phyloP scores from a whole-genome alignment of 2,113 vertebrate genomes.

The Colius striatus region DNA sequence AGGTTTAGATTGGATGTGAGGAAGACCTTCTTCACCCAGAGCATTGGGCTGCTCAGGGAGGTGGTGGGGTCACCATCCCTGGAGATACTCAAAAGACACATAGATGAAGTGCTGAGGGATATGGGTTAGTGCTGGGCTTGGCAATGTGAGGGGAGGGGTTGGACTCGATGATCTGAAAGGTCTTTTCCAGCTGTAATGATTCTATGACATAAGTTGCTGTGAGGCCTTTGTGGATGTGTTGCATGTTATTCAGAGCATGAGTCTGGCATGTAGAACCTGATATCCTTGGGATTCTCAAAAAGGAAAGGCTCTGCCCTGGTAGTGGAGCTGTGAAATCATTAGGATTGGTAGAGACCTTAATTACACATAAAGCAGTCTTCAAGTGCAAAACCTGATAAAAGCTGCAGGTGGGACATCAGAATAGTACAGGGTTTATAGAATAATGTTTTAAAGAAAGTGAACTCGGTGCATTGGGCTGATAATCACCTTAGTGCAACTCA shows the following conservation, averaged over 20 bases:
- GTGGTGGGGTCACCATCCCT: too few relatives aligned
- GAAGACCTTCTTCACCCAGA: too few relatives aligned
- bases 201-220: neutral
- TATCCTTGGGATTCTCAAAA: neutral
- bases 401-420: neutral
- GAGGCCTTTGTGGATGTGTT: neutral
- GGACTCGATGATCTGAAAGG: too few relatives aligned
- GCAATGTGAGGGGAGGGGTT: too few relatives aligned
- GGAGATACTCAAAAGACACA: too few relatives aligned
- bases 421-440: neutral
- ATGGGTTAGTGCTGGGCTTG: too few relatives aligned
- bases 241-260: accelerated
- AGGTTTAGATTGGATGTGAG: too few relatives aligned
- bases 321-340: neutral
- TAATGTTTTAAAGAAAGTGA: neutral
- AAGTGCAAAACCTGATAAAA: neutral
- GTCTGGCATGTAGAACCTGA: neutral
- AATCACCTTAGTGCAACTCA: neutral
- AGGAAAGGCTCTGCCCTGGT: neutral
- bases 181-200: too few relatives aligned
- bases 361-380: neutral
- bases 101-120: too few relatives aligned
- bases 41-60: too few relatives aligned
- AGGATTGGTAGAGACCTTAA: neutral
- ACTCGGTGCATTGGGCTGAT: neutral